Percentiles rank a stretch among this genome's conserved stretches.
phyloP scores from a whole-genome alignment of 2,888 invertebrate genomes.

The Craniophora ligustri region DNA sequence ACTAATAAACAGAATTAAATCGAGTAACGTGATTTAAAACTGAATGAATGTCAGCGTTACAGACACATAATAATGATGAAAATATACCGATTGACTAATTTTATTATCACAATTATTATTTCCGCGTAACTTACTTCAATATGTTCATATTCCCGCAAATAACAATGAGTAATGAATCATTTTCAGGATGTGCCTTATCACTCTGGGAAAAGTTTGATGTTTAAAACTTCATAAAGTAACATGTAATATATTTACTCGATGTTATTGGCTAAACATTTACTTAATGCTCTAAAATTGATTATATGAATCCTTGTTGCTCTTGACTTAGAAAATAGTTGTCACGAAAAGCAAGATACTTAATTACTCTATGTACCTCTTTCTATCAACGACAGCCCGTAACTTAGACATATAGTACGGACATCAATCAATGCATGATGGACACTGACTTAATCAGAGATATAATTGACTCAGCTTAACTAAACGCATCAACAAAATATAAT shows the following conservation, averaged over 20 bases:
- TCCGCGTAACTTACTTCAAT: constrained; percentile 37
- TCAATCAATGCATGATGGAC: no score
- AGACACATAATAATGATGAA: neutral
- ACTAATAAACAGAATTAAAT: neutral
- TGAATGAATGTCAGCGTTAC: neutral
- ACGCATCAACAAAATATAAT: no score
- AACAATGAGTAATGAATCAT: constrained; percentile 59
- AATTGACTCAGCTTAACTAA: no score
- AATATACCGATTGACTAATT: constrained; percentile 12
- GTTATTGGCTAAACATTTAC: neutral
- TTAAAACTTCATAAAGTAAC: constrained; percentile 4
- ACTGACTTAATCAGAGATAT: no score
- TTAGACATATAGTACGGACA: no score
- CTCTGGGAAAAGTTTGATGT: constrained; percentile 51
- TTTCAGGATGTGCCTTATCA: constrained; percentile 56
- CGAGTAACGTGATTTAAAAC: neutral
- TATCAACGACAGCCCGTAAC: no score
- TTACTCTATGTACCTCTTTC: no score
- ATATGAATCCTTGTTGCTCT: no score
- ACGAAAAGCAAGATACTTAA: no score
- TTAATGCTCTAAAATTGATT: no score
- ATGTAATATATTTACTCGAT: neutral
- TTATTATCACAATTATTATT: constrained; percentile 19
- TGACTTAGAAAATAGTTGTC: no score
- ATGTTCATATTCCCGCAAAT: constrained; percentile 43